Evolutionary conservation across 2,113 vertebrate species (phyloP), one percentile per base, ranked within the genome.

Genomic region (Panurus biarmicus): DNA sequence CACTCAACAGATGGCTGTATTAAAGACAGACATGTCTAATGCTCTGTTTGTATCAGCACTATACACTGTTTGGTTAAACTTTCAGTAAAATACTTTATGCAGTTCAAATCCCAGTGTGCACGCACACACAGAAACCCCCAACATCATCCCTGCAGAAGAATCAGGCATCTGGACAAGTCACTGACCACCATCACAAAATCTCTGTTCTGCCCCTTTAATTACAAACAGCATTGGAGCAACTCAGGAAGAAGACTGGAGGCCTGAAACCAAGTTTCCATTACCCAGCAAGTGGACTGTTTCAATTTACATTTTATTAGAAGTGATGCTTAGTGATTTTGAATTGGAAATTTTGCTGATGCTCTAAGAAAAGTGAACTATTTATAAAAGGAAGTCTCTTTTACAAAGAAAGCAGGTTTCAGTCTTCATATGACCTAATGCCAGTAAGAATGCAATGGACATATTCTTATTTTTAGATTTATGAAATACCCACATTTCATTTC

Each of bases 1-100:
- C 77, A 83, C 66, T 85, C 70, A 93, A 81, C 94, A 95, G 93
- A 96, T 92, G 91, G 82, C 66, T 93, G 35, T 81, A 88, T 79
- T 75, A 50, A 80, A 94, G 86, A 90, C 65, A 90, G 64, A 48
- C 69, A 54, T 26, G 28, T 50, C 47, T 88, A 93, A 85, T 73
- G 40, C 33, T 89, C 79, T 69, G 40, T 89, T 89, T 87, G 35
- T 72, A 44, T 72, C 74, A 67, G 74, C 81, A 66, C 66, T 73
- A 28, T 47, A 92, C 25, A 51, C 42, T 65, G 40, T 85, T 87
- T 90, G 53, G 29, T 72, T 94, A 87, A 86, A 76, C 64, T 93
- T 76, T 67, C 85, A 74, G 85, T 40, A 44, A 83, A 95, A 91
- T 60, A 66, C 47, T 82, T 85, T 7, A 65, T 31, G 54, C 64